Evolutionary conservation across 2,888 invertebrate species (phyloP).

Genomic region (Heteromurus nitidus): DNA sequence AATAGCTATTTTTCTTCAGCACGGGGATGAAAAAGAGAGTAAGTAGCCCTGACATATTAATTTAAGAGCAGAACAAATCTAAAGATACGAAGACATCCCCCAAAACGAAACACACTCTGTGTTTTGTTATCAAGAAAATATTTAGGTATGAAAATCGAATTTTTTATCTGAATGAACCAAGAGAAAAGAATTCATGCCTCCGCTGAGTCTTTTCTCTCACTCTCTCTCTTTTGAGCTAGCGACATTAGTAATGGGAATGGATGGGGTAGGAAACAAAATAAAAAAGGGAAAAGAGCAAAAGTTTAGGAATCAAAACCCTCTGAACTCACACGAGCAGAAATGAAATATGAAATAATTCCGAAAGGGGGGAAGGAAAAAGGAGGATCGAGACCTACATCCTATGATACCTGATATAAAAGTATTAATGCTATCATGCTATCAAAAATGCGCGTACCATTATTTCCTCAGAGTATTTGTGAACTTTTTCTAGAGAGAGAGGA

Average conservation of each 20-base stretch:
- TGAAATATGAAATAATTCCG: slow-evolving; percentile 60
- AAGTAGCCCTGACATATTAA: slow-evolving; percentile 60
- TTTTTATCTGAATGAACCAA: slow-evolving; percentile 42
- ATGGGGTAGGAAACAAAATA: slow-evolving; percentile 14
- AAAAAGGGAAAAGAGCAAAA: slow-evolving; percentile 50
- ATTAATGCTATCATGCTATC: too few relatives aligned
- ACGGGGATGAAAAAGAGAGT: slow-evolving; percentile 45
- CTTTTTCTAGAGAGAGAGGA: slow-evolving; percentile 23
- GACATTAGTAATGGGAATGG: background rate
- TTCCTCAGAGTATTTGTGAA: slow-evolving; percentile 20
- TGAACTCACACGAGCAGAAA: slow-evolving; percentile 63
- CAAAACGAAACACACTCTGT: slow-evolving; percentile 40
- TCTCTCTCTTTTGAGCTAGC: background rate
- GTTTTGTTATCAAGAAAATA: slow-evolving; percentile 46
- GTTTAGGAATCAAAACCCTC: slow-evolving; percentile 59
- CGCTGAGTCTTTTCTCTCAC: slow-evolving; percentile 16
- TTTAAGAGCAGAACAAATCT: slow-evolving; percentile 47
- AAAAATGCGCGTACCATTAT: too few relatives aligned
- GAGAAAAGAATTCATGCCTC: slow-evolving; percentile 9
- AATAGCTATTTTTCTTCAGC: slow-evolving; percentile 41
- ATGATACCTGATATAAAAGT: background rate
- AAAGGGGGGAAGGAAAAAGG: slow-evolving; percentile 48
- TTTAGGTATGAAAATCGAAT: slow-evolving; percentile 56
- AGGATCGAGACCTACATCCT: slow-evolving; percentile 58
- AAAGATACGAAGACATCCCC: slow-evolving; percentile 42